These are phyloP conservation scores for Danaus chrysippus DNA, from an alignment of 2,888 invertebrate genomes.

Conservation along the genomic window DNA sequence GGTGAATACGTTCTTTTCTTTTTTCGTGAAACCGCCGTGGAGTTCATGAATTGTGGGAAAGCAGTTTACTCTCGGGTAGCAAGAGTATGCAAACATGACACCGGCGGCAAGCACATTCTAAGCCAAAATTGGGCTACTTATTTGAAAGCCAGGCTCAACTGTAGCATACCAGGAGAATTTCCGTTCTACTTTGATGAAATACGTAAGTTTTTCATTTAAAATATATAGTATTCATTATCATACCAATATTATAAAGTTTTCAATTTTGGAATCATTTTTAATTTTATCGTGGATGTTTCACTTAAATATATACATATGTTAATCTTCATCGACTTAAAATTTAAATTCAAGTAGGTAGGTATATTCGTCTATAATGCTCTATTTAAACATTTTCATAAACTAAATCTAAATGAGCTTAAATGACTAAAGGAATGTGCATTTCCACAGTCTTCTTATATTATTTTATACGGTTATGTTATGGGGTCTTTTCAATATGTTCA, in stretches of 20 bases:
- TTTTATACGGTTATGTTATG: too few species aligned
- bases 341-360: too few species aligned
- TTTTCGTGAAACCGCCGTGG: conserved; percentile 85
- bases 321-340: too few species aligned
- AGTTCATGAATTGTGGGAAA: conserved; percentile 84
- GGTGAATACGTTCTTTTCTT: conserved; percentile 85
- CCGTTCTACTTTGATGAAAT: conserved; percentile 88
- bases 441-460: too few species aligned
- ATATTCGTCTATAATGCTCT: too few species aligned
- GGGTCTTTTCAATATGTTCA: not conserved
- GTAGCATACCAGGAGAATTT: conserved; percentile 85
- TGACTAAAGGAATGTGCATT: too few species aligned
- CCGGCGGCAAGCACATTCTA: conserved; percentile 82
- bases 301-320: too few species aligned
- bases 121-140: conserved; percentile 84
- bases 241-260: not conserved
- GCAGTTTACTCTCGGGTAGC: conserved; percentile 86
- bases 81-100: conserved; percentile 85
- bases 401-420: too few species aligned
- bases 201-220: conserved; percentile 68
- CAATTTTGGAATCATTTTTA: not conserved
- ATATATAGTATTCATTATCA: conserved; percentile 3
- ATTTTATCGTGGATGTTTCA: too few species aligned
- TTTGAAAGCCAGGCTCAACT: conserved; percentile 83
- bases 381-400: too few species aligned